phyloP scores from a whole-genome alignment of 2,113 vertebrate genomes.

The Tympanuchus pallidicinctus region DNA sequence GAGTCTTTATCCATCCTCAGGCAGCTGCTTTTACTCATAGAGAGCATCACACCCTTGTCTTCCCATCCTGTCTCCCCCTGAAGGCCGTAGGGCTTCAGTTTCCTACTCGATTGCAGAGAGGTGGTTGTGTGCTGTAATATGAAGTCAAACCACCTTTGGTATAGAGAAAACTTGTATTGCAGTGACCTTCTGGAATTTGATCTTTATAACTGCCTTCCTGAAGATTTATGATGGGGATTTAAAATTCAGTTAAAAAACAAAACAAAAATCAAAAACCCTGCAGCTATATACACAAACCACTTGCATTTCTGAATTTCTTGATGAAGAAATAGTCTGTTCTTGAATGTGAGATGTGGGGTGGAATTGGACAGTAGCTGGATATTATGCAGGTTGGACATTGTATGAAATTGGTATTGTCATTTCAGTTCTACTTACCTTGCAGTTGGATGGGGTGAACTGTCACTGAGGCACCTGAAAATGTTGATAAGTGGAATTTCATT shows the following conservation, averaged over 20 bases:
- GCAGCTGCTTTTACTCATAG: neutral
- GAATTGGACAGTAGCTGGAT: neutral
- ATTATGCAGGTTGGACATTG: neutral
- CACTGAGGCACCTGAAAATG: neutral
- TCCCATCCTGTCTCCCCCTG: neutral
- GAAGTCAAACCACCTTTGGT: neutral
- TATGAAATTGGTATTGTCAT: neutral
- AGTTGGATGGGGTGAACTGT: neutral
- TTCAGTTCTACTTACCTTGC: neutral
- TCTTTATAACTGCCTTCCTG: neutral
- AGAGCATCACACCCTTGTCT: neutral
- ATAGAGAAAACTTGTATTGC: neutral
- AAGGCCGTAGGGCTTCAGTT: neutral
- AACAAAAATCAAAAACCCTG: neutral
- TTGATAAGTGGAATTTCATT: neutral
- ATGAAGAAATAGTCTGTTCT: neutral
- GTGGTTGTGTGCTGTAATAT: neutral
- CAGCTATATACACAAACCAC: neutral
- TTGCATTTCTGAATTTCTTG: neutral
- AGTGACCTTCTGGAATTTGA: neutral
- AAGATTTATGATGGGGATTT: neutral
- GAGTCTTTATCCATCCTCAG: neutral
- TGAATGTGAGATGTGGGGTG: neutral
- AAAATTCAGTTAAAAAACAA: neutral
- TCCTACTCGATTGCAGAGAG: neutral